Conservation (phyloP, 1,140 invertebrate genomes). For the Brachionus koreanus region DNA sequence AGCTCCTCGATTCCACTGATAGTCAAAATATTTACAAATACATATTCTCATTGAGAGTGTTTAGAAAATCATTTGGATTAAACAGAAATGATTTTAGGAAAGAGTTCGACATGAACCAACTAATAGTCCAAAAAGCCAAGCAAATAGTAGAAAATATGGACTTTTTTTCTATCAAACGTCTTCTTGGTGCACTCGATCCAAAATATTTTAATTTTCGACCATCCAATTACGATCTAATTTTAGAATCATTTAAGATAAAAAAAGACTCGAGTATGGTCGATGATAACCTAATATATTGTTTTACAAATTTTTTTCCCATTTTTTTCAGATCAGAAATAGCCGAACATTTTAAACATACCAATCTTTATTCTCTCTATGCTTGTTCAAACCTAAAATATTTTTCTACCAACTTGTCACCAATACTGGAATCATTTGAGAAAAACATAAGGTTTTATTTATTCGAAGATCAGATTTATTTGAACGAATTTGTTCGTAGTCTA, state of each 20-base stretch:
- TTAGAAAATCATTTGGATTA: background rate
- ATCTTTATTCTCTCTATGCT: background rate
- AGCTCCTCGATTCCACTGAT: background rate
- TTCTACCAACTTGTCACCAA: background rate
- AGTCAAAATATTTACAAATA: constrained; percentile 31
- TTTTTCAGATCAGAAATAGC: background rate
- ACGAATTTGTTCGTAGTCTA: background rate
- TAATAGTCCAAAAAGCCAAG: background rate
- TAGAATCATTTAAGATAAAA: background rate
- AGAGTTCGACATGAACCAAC: background rate
- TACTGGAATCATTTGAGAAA: background rate
- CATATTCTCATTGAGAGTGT: background rate
- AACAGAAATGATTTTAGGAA: background rate
- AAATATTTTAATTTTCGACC: constrained; percentile 19
- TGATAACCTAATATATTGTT: background rate
- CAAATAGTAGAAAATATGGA: constrained; percentile 25
- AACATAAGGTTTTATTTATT: background rate
- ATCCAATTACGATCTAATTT: background rate
- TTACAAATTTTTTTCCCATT: constrained; percentile 12
- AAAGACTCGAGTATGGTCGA: background rate
- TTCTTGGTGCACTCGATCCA: background rate
- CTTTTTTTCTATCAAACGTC: constrained; percentile 11
- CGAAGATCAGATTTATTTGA: constrained; percentile 7
- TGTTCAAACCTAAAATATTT: background rate
- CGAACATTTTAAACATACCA: background rate